A percentile compares a stretch with the other conserved stretches of the same genome.
These are phyloP conservation scores for Orthosia incerta DNA, from an alignment of 2,888 invertebrate genomes.

Conservation along the genomic window DNA sequence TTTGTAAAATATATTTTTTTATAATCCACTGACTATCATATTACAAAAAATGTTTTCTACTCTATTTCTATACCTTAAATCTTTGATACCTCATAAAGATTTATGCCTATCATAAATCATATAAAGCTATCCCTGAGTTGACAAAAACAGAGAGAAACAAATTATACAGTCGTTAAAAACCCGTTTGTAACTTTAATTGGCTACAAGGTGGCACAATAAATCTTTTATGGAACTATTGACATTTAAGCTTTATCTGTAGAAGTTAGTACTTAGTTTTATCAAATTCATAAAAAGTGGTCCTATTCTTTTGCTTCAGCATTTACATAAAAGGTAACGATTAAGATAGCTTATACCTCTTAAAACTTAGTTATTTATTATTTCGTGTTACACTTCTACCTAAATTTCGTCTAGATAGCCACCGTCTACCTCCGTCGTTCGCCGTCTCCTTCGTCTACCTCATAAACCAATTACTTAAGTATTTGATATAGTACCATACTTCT, in stretches of 20 bases:
- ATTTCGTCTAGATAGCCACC: too few species aligned
- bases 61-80: constrained; percentile 17
- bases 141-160: constrained; percentile 38
- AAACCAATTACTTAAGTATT: background rate
- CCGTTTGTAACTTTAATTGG: constrained; percentile 33
- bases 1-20: background rate
- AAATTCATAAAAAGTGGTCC: background rate
- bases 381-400: too few species aligned
- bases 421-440: too few species aligned
- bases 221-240: constrained; percentile 35
- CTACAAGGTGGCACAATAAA: constrained; percentile 36
- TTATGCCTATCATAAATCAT: constrained; percentile 41
- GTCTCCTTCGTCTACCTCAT: too few species aligned
- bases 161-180: constrained; percentile 48
- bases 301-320: constrained; percentile 16
- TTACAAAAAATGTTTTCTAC: background rate
- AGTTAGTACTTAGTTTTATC: background rate
- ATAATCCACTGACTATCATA: background rate
- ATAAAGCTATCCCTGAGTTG: constrained; percentile 25
- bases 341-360: background rate
- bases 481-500: background rate
- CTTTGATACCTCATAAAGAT: constrained; percentile 19
- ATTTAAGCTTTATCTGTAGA: constrained; percentile 21
- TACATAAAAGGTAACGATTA: constrained; percentile 2
- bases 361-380: too few species aligned